Evolutionary conservation across 1,140 invertebrate species (phyloP), one percentile per base, ranked within the genome.

Genomic region (Eupristina koningsbergeri): DNA sequence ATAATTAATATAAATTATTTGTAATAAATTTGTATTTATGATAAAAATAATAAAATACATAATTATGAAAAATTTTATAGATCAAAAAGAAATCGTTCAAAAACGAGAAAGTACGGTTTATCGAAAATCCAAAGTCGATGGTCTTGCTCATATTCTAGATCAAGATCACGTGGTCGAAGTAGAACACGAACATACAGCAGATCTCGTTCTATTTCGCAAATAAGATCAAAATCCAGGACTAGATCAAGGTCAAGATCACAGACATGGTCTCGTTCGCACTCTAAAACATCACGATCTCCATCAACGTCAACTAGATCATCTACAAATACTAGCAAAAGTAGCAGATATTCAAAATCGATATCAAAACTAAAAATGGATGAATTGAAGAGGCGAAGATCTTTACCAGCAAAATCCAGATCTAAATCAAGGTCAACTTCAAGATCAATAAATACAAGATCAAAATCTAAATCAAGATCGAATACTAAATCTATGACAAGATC

Each of bases 321-420:
- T 26, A 71, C 80, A 19, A 89, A 87, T 63, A 71, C 64, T n/a
- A 80, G 71, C 9, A 88, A 89, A 19, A 78, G 86, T 47, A 90
- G 88, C 58, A 84, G 85, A 61, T 87, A 81, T 6, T 93, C 89
- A 77, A 90, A 88, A 81, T 93, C 93, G 1, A 86, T 88, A 63
- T 92, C 92, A 22, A 89, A 87, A 82, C 92, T 93, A 26, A 92
- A 89, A 64, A 89, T 88, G 84, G 36, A 69, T 77, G 17, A n/a
- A 36, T 31, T 39, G 0, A 83, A 77, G 29, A 41, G 58, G 17
- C 69, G n/a, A 45, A 13, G 31, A 36, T 74, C 34, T 39, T 92
- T 91, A 17, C 89, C 87, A 81, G 91, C 93, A 22, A 92, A 89
- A 69, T 89, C 89, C 1, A 92, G 87, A 84, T 92, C 91, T 86